Evolutionary conservation across 1,140 invertebrate species (phyloP).

Genomic region (Zaprionus lachaisei): DNA sequence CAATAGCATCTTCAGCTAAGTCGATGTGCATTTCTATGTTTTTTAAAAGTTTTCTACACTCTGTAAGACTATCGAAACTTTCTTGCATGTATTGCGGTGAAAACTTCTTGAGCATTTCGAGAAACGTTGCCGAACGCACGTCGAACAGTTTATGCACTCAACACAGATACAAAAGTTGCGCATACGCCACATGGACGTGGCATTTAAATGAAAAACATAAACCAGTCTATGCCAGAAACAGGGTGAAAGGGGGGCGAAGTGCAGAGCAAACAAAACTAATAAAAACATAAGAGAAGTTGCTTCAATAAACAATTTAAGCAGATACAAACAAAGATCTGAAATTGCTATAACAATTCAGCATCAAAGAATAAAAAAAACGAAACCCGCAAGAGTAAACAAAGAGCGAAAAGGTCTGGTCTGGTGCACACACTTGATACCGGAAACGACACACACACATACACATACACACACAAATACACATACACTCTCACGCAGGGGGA

Average conservation of each 20-base stretch:
- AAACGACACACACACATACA: slow-evolving; percentile 1
- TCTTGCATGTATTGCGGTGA: not conserved
- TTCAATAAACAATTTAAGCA: slow-evolving; percentile 42
- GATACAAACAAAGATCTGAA: slow-evolving; percentile 30
- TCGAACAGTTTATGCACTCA: slow-evolving; percentile 24
- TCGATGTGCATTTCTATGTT: not conserved
- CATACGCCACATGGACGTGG: slow-evolving; percentile 14
- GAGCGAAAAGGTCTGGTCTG: slow-evolving; percentile 2
- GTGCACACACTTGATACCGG: slow-evolving; percentile 22
- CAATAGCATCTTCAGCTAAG: slow-evolving; percentile 2
- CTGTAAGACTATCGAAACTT: slow-evolving; percentile 20
- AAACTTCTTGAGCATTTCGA: slow-evolving; percentile 17
- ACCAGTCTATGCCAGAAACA: not conserved
- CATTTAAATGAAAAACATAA: slow-evolving; percentile 14
- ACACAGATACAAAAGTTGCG: slow-evolving; percentile 15
- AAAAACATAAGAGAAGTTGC: slow-evolving; percentile 34
- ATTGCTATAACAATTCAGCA: slow-evolving; percentile 31
- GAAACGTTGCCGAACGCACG: slow-evolving; percentile 15
- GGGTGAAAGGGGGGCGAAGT: not conserved
- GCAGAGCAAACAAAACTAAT: slow-evolving; percentile 30
- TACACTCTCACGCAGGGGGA: not conserved
- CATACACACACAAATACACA: not conserved
- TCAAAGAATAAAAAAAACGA: slow-evolving; percentile 22
- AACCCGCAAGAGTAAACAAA: slow-evolving; percentile 7
- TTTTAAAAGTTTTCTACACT: not conserved